phyloP scores from a whole-genome alignment of 2,797 vertebrate genomes.

The Megaceryle alcyon region DNA sequence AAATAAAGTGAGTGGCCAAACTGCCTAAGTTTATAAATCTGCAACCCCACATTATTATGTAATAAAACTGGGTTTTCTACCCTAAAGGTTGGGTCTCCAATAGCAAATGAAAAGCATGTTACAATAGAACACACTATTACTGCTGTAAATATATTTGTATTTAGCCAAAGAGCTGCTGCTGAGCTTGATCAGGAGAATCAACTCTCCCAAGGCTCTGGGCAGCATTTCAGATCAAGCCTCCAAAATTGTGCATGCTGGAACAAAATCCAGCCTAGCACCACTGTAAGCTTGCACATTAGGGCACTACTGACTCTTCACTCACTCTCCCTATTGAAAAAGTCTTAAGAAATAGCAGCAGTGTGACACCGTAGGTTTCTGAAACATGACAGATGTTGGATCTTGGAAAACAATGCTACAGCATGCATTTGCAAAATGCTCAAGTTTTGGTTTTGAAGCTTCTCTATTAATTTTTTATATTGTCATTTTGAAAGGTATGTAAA shows the following conservation, averaged over 20 bases:
- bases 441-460: background rate
- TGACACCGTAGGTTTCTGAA: background rate
- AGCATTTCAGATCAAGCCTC: background rate
- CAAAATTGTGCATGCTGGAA: background rate
- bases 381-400: too few relatives aligned
- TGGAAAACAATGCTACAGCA: background rate
- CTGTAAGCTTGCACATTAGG: background rate
- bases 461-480: background rate
- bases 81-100: background rate
- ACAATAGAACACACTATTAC: background rate
- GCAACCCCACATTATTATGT: background rate
- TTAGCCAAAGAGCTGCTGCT: background rate
- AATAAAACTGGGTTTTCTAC: background rate
- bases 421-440: background rate
- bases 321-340: background rate
- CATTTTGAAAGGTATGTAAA: background rate
- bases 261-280: background rate
- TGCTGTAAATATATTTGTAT: background rate
- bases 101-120: background rate
- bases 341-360: background rate
- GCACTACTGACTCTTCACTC: background rate
- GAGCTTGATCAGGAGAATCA: background rate
- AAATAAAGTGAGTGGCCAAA: background rate
- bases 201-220: background rate
- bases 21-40: background rate